phyloP scores from a whole-genome alignment of 2,797 vertebrate genomes.

The Trichosurus vulpecula region DNA sequence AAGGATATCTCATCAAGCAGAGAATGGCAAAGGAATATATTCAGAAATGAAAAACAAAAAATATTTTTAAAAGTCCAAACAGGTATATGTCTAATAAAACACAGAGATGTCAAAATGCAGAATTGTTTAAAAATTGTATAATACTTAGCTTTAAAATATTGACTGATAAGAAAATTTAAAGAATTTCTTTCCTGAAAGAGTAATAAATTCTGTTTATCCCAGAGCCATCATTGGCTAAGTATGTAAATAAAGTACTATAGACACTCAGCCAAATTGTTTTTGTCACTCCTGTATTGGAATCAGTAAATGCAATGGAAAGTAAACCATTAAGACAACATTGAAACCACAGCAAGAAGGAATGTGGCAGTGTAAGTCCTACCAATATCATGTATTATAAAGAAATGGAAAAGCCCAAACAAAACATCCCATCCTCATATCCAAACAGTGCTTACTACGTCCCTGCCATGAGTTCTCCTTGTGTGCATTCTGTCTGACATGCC shows the following conservation, averaged over 20 bases:
- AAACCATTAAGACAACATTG: constrained; percentile 63
- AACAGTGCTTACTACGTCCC: constrained; percentile 72
- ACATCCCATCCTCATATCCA: constrained; percentile 31
- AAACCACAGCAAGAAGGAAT: constrained; percentile 40
- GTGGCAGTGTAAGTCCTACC: constrained; percentile 58
- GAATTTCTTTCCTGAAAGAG: neutral
- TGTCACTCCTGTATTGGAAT: neutral
- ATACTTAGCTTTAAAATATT: neutral
- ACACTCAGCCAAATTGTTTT: constrained; percentile 30
- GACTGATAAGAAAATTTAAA: neutral
- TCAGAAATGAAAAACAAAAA: neutral
- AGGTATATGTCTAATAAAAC: neutral
- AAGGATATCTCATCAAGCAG: neutral
- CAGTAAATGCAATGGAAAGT: constrained; percentile 42
- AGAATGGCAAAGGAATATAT: neutral
- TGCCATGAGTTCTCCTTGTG: constrained; percentile 28
- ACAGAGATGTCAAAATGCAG: neutral
- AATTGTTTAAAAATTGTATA: neutral
- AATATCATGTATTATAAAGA: constrained; percentile 50
- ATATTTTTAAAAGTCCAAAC: neutral
- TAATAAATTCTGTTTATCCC: constrained; percentile 29
- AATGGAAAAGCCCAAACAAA: neutral
- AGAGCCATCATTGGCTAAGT: constrained; percentile 37
- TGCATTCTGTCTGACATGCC: constrained; percentile 46
- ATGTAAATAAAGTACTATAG: constrained; percentile 19